Evolutionary conservation across 2,888 invertebrate genomes (phyloP), one percentile per base, ranked within the genome.

Genomic region (Proisotoma minuta): DNA sequence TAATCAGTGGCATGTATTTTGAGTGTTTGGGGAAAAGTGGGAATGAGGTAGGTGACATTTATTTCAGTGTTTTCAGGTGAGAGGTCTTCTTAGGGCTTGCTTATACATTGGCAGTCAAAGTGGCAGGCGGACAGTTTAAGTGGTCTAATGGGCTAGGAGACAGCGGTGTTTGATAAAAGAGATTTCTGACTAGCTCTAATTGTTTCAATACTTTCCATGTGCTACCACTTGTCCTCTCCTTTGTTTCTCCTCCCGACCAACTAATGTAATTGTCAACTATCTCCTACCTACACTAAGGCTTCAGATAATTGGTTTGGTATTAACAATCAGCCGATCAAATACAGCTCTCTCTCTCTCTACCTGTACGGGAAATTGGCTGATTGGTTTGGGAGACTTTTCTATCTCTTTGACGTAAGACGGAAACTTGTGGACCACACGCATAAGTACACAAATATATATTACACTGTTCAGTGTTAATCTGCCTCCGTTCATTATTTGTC

Each of bases 61-160:
- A 43, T 43, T 56, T 43, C 39, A 40, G 39, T 43, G 43, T 26
- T 43, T 12, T 40, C 43, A 43, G 26, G 43, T 43, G 40, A 22
- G 47, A 26, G 27, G 27, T 18, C 20, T 15, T 5, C 5, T 43
- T 43, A n/a, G 5, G 5, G 10, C 20, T 43, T n/a, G 43, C 23
- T 43, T 23, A 56, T 43, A 43, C 15, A 20, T 43, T 43, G 18
- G 43, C 10, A 12, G 63, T 60, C 62, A 65, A 65, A 62, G 66
- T 60, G 66, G 66, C 64, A 59, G 68, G 52, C 64, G 67, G 69
- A 69, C 68, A 68, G 65, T 71, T 71, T 63, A 68, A 68, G 68
- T 69, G 65, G 62, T 65, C 68, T 72, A 72, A 72, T 72, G 72
- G 72, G 63, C 65, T 63, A 57, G 70, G 72, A 72, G 72, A 72